Base-by-base conservation (phyloP, 2,113 vertebrate species). In the Chaetodon trifascialis region DNA sequence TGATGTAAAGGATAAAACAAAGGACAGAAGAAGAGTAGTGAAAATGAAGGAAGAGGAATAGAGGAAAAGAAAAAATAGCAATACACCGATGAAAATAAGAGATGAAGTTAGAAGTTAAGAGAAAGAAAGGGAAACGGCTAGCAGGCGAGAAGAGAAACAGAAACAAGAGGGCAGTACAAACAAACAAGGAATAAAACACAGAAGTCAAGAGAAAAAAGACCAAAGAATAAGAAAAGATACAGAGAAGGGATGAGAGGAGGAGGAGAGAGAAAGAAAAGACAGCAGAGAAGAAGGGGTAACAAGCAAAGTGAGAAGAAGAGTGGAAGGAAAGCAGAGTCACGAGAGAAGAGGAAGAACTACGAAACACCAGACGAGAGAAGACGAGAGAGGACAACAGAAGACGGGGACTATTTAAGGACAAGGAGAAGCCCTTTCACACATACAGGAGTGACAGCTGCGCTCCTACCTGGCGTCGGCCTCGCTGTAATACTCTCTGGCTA, bases 401-500 rank as follows among this genome's bases (percentile, higher is more conserved):
- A 82, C 79, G 74, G 25, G 70, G 66, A 81, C 42, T 68, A 23
- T 58, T 51, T 9, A 44, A 58, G 70, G 80, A 80, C 77, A 49
- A 52, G 55, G 70, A 87, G 51, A 62, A 70, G 30, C 59, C n/a
- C 71, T 1, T 38, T 49, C 66, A 85, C 56, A 84, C 46, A 73
- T 1, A 40, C 10, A 79, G 0, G 30, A n/a, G 38, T 12, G 47
- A 52, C 65, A 68, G 74, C 34, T 17, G 58, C 2, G 21, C 44
- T 82, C 81, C 54, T 94, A 96, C 95, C 95, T 95, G 92, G 95
- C 95, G 21, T 96, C 95, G 11, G 95, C 95, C 84, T 95, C 95
- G 30, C 95, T 95, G 92, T 95, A 95, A 66, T 96, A 95, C 88
- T 95, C 95, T 92, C 95, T 94, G 91, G 95, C 95, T 70, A 95